Conservation (phyloP, 2,113 vertebrate genomes). For the Sialia sialis region DNA sequence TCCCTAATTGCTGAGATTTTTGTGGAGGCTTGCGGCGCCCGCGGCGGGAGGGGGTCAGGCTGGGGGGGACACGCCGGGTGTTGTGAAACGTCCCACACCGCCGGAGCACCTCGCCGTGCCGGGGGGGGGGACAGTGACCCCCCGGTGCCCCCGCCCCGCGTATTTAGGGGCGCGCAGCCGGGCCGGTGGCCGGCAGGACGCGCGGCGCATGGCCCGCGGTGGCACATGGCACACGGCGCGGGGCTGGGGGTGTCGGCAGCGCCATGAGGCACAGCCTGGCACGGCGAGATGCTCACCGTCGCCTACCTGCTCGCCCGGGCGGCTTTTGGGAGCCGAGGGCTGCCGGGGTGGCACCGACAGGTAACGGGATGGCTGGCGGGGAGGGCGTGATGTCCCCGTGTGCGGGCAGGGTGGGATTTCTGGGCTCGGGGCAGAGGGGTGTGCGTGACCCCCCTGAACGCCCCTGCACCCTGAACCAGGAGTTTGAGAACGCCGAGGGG, state of each 20-base stretch:
- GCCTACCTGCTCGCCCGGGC: conserved; percentile 60
- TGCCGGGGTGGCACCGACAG: neutral
- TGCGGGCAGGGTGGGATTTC: neutral
- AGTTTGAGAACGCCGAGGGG: conserved; percentile 90
- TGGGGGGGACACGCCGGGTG: neutral
- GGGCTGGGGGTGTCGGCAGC: neutral
- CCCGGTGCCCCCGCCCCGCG: neutral
- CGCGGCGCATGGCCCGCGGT: neutral
- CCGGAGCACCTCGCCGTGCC: neutral
- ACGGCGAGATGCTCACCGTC: conserved; percentile 59
- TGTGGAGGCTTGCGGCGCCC: conserved; percentile 45
- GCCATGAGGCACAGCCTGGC: conserved; percentile 10
- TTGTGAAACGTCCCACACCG: neutral
- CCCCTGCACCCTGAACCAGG: conserved; percentile 63
- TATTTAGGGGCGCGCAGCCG: neutral
- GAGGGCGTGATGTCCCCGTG: too few species aligned
- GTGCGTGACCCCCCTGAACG: neutral
- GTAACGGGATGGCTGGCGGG: neutral
- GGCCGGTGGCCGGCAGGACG: neutral
- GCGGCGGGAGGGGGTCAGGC: neutral
- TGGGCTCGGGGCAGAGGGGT: neutral
- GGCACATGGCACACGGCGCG: neutral
- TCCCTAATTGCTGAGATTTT: conserved; percentile 44
- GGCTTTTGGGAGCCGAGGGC: neutral
- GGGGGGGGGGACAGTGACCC: neutral